Conservation (phyloP, 2,888 invertebrate genomes). For the Tanypteryx hageni region DNA sequence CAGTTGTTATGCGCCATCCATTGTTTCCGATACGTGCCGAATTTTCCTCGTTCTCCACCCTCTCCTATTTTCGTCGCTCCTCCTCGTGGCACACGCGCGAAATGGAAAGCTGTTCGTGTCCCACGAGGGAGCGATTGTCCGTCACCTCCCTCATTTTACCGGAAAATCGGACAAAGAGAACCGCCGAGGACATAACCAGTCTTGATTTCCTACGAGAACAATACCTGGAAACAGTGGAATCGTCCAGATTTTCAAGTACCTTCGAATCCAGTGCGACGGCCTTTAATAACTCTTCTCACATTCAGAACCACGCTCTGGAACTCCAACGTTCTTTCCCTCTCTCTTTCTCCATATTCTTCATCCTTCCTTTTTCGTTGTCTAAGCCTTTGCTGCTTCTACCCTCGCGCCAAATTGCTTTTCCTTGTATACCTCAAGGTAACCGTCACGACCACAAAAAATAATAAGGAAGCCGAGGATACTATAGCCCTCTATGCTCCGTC, state of each 20-base stretch:
- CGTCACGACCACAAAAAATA: no score
- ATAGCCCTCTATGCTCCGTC: no score
- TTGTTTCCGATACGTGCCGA: no score
- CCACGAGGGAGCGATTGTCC: background rate
- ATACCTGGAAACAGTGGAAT: background rate
- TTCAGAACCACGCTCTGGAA: background rate
- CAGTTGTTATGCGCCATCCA: no score
- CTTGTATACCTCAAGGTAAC: no score
- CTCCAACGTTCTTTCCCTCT: background rate
- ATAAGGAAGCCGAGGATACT: no score
- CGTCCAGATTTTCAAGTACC: background rate
- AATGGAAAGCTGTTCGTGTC: background rate
- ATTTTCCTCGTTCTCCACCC: background rate
- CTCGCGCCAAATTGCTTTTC: no score
- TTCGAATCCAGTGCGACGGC: background rate
- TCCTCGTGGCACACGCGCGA: background rate
- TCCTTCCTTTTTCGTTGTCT: no score
- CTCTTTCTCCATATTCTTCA: no score
- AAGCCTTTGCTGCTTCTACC: no score
- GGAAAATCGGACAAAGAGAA: background rate
- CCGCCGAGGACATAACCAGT: background rate
- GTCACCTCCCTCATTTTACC: background rate
- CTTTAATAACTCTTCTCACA: background rate
- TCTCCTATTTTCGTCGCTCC: no score
- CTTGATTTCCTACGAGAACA: background rate